These are phyloP conservation scores for Osmerus mordax DNA, from an alignment of 2,113 vertebrate genomes.

Conservation along the genomic window DNA sequence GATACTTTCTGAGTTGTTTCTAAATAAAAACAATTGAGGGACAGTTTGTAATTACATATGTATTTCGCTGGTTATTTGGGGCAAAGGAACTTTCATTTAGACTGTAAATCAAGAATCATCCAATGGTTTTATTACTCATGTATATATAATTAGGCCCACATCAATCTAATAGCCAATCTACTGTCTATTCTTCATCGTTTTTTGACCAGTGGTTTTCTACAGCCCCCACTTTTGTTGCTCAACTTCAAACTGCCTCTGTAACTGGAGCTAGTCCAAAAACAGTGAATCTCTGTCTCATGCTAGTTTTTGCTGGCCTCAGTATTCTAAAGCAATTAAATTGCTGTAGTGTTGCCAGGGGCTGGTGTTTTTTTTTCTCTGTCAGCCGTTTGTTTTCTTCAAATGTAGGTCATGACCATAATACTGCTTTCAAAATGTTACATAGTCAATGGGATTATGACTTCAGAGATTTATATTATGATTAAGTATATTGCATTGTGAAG, in stretches of 20 bases:
- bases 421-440: not conserved
- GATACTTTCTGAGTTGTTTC: too few species aligned
- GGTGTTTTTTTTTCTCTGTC: not conserved
- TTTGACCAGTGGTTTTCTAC: not conserved
- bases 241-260: not conserved
- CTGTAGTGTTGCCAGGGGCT: conserved; percentile 9
- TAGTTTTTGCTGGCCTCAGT: conserved; percentile 21
- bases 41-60: not conserved
- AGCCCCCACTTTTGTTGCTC: not conserved
- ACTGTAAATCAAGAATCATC: not conserved
- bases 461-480: conserved; percentile 16
- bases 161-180: not conserved
- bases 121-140: too few species aligned
- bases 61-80: not conserved
- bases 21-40: too few species aligned
- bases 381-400: conserved; percentile 10
- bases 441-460: not conserved
- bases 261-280: not conserved
- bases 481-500: conserved; percentile 2
- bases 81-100: not conserved
- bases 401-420: conserved; percentile 8
- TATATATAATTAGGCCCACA: not conserved
- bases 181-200: not conserved
- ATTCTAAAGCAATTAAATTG: conserved; percentile 16
- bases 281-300: not conserved